Evolutionary conservation across 2,113 vertebrate species (phyloP).

Genomic region (western clawed frog (Xenopus tropicalis)): UCB_Xtro_10.0 CM004443.2:195657501-195658000

Average conservation of each 20-base stretch:
- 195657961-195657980: too few relatives aligned
- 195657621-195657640: too few relatives aligned
- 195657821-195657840: constrained; percentile 88
- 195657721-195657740: constrained; percentile 59
- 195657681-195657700: constrained; percentile 57
- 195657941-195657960: too few relatives aligned
- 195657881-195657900: constrained; percentile 93
- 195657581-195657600: too few relatives aligned
- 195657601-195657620: too few relatives aligned
- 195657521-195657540: too few relatives aligned
- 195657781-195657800: constrained; percentile 68
- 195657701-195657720: constrained; percentile 68
- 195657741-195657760: constrained; percentile 44
- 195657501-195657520: too few relatives aligned
- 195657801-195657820: constrained; percentile 86
- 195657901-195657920: constrained; percentile 48
- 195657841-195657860: constrained; percentile 86
- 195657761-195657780: constrained; percentile 7
- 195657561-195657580: too few relatives aligned
- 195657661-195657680: neutral
- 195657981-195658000: too few relatives aligned
- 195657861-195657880: constrained; percentile 83
- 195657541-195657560: too few relatives aligned
- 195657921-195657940: neutral
- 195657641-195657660: neutral